phyloP scores from a whole-genome alignment of 2,113 vertebrate species.

The Addax nasomaculatus region DNA sequence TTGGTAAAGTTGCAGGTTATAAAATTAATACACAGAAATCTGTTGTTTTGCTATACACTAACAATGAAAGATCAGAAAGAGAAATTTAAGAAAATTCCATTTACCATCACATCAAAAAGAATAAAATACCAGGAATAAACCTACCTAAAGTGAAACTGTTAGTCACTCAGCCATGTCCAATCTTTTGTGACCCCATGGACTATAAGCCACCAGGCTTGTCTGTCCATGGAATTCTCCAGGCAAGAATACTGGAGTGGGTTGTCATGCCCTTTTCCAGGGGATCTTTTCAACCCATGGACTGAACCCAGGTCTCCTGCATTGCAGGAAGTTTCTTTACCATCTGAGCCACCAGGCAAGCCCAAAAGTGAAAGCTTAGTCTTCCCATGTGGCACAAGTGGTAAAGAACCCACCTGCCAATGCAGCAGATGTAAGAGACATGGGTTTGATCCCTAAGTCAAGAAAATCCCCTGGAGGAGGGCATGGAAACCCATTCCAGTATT shows the following conservation, averaged over 20 bases:
- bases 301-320: neutral
- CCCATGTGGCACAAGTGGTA: neutral
- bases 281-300: neutral
- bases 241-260: neutral
- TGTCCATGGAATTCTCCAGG: neutral
- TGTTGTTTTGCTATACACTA: neutral
- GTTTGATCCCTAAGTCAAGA: neutral
- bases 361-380: neutral
- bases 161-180: neutral
- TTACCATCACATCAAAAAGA: neutral
- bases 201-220: neutral
- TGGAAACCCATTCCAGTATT: neutral
- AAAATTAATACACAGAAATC: neutral
- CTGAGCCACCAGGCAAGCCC: neutral
- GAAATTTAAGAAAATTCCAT: neutral
- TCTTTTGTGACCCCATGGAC: neutral
- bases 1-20: neutral
- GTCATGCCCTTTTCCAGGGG: neutral
- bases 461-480: neutral
- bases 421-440: neutral
- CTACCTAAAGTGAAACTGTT: neutral
- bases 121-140: neutral
- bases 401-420: neutral
- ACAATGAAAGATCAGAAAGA: neutral
- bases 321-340: neutral